Evolutionary conservation across 2,888 invertebrate species (phyloP).

Genomic region (Dryadula phaetusa): DNA sequence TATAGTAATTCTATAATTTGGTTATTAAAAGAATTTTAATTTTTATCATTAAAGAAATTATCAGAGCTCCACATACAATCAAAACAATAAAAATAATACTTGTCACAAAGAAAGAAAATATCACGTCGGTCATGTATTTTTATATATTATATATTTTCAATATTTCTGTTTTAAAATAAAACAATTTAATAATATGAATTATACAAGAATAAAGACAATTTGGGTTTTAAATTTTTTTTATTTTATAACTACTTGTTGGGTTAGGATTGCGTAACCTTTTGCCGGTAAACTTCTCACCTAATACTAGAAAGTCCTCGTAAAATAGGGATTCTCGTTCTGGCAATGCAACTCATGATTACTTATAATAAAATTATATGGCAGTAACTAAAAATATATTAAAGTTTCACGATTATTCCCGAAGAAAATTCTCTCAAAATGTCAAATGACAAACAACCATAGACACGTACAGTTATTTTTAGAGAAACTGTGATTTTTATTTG

Average conservation of each 20-base stretch:
- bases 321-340: slow-evolving; percentile 60
- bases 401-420: slow-evolving; percentile 32
- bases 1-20: too few relatives aligned
- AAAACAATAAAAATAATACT: slow-evolving; percentile 1
- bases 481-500: not conserved
- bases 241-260: slow-evolving; percentile 31
- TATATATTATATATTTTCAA: too few relatives aligned
- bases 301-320: slow-evolving; percentile 63
- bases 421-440: slow-evolving; percentile 37
- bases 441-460: slow-evolving; percentile 26
- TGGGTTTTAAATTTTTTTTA: not conserved
- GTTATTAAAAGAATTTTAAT: not conserved
- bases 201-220: not conserved
- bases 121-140: not conserved
- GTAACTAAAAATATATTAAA: slow-evolving; percentile 35
- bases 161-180: not conserved
- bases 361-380: slow-evolving; percentile 37
- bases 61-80: not conserved
- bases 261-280: slow-evolving; percentile 68
- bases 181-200: not conserved
- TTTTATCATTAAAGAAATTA: too few relatives aligned
- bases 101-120: not conserved
- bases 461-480: not conserved
- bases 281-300: slow-evolving; percentile 65
- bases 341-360: slow-evolving; percentile 67